Evolutionary conservation across 2,888 invertebrate species (phyloP).

Genomic region (Xylota sylvarum): DNA sequence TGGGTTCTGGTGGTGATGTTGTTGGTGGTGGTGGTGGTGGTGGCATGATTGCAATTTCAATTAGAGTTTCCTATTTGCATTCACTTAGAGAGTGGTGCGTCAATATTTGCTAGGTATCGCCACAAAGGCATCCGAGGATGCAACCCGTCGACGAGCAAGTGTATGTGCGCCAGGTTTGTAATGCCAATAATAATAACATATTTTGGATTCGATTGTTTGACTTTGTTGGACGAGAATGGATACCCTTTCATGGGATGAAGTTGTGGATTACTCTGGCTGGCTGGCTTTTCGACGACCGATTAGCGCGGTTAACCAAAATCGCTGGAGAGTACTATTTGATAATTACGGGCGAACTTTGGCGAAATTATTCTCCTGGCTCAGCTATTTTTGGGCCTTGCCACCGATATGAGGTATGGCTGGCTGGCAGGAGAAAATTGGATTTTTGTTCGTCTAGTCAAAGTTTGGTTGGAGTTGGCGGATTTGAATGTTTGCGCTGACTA

Average conservation of each 20-base stretch:
- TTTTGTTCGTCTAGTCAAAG: slow-evolving; percentile 27
- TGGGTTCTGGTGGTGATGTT: slow-evolving; percentile 35
- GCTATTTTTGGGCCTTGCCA: slow-evolving; percentile 16
- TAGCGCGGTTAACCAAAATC: slow-evolving; percentile 35
- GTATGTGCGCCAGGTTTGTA: slow-evolving; percentile 16
- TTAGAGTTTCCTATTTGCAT: slow-evolving; percentile 76
- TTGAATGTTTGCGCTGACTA: slow-evolving; percentile 23
- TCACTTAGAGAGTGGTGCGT: slow-evolving; percentile 75
- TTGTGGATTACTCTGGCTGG: neutral
- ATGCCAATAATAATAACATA: slow-evolving; percentile 57
- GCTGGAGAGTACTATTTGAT: slow-evolving; percentile 36
- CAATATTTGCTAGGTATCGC: slow-evolving; percentile 66
- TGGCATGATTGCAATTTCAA: slow-evolving; percentile 77
- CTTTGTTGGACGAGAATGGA: slow-evolving; percentile 16
- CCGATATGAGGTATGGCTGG: neutral
- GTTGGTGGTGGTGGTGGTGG: neutral
- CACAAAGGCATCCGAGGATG: slow-evolving; percentile 66
- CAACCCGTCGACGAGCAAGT: neutral
- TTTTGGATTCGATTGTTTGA: slow-evolving; percentile 62
- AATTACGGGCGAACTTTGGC: slow-evolving; percentile 40
- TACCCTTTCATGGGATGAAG: neutral
- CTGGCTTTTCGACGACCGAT: slow-evolving; percentile 19
- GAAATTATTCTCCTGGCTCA: slow-evolving; percentile 40
- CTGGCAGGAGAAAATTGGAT: slow-evolving; percentile 13
- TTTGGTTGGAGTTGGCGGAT: neutral